Evolutionary conservation across 2,797 vertebrate species (phyloP).

Genomic region (Streptopelia turtur): DNA sequence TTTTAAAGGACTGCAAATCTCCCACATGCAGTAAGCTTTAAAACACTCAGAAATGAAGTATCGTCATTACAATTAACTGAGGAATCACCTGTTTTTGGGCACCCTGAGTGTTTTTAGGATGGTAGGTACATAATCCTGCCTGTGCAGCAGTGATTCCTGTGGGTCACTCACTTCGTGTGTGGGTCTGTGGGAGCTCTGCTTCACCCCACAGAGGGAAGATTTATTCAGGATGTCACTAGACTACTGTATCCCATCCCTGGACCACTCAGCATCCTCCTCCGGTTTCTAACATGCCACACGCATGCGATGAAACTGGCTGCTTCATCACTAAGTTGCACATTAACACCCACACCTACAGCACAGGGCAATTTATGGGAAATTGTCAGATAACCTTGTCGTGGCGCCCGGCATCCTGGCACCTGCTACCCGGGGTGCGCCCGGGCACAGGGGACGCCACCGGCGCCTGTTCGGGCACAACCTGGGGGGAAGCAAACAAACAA

Average conservation of each 20-base stretch:
- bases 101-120: not conserved
- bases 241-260: fast-evolving
- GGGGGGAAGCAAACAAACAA: conserved; percentile 25
- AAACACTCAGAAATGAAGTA: not conserved
- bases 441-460: not conserved
- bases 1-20: not conserved
- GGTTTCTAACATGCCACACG: fast-evolving
- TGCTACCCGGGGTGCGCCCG: not conserved
- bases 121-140: not conserved
- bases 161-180: fast-evolving
- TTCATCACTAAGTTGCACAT: not conserved
- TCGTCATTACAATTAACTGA: not conserved
- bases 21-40: not conserved
- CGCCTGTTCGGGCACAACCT: not conserved
- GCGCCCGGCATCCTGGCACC: conserved; percentile 12
- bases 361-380: not conserved
- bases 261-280: not conserved
- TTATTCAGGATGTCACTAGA: not conserved
- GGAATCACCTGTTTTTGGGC: not conserved
- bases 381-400: not conserved
- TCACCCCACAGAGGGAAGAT: not conserved
- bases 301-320: not conserved
- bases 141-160: not conserved
- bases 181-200: not conserved
- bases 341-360: not conserved